Evolutionary conservation across 2,797 vertebrate genomes (phyloP).

Genomic region (Scleropages formosus): DNA sequence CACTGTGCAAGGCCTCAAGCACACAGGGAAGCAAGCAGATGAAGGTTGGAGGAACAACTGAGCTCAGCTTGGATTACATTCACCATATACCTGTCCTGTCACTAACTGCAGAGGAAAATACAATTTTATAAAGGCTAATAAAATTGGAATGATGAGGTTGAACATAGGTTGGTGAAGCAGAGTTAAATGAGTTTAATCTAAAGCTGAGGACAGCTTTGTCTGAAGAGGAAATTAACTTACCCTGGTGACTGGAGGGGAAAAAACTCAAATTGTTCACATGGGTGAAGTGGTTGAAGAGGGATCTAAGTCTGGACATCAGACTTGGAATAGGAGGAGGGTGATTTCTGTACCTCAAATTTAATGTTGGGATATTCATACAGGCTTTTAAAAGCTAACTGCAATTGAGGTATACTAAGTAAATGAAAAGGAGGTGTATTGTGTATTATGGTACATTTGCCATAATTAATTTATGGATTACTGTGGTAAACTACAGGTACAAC

Average conservation of each 20-base stretch:
- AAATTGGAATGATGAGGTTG: slow-evolving; percentile 1
- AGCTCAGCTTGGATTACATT: background rate
- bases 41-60: background rate
- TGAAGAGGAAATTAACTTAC: background rate
- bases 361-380: slow-evolving; percentile 4
- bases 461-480: background rate
- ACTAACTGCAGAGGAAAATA: too few species aligned
- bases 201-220: background rate
- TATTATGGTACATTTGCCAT: background rate
- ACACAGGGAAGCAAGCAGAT: background rate
- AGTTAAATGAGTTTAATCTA: too few species aligned
- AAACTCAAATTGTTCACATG: too few species aligned
- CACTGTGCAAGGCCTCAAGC: background rate
- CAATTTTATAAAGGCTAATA: background rate
- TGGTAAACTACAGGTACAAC: background rate
- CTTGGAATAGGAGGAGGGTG: slow-evolving; percentile 11
- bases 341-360: slow-evolving; percentile 1
- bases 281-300: slow-evolving; percentile 8
- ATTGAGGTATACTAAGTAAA: slow-evolving; percentile 1
- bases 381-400: slow-evolving; percentile 4
- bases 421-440: background rate
- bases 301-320: slow-evolving; percentile 6
- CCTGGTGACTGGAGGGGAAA: background rate
- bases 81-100: too few species aligned
- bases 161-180: background rate